A percentile compares a stretch with the other conserved stretches of the same genome.
These are phyloP conservation scores for Orthosia gothica DNA, from an alignment of 2,888 invertebrate genomes.

Conservation along the genomic window DNA sequence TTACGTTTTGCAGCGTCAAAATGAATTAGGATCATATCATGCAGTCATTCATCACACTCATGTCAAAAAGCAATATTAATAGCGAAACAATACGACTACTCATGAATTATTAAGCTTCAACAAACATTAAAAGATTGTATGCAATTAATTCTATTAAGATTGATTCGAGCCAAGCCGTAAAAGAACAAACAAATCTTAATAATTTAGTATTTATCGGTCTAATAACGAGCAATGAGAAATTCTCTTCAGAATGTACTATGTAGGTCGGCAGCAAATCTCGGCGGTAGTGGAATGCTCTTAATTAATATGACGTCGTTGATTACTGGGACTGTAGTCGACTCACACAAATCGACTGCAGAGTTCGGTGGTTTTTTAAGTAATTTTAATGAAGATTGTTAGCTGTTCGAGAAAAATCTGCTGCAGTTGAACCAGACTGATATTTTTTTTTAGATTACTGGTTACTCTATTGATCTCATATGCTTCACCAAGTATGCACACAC, in stretches of 20 bases:
- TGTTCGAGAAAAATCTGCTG: background rate
- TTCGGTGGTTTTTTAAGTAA: constrained; percentile 24
- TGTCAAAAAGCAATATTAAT: background rate
- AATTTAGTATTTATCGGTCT: constrained; percentile 19
- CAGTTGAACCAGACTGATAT: constrained; percentile 1
- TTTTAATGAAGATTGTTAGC: constrained; percentile 30
- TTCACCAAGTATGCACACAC: no score
- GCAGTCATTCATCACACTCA: background rate
- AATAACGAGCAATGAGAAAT: constrained; percentile 42
- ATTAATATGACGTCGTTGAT: constrained; percentile 52
- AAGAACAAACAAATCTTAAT: constrained; percentile 17
- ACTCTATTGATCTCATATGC: background rate
- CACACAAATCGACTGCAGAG: constrained; percentile 31
- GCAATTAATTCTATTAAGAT: constrained; percentile 8
- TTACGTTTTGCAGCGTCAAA: background rate
- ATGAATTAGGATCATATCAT: background rate
- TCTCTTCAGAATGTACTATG: constrained; percentile 35
- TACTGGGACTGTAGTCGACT: constrained; percentile 30
- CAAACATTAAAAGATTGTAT: constrained; percentile 8
- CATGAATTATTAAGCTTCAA: background rate
- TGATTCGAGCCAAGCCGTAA: background rate
- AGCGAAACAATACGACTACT: background rate
- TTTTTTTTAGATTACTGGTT: background rate
- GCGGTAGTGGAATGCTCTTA: constrained; percentile 44
- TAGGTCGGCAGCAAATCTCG: constrained; percentile 34